Evolutionary conservation across 2,113 vertebrate genomes (phyloP).

Genomic region (Clarias gariepinus): DNA sequence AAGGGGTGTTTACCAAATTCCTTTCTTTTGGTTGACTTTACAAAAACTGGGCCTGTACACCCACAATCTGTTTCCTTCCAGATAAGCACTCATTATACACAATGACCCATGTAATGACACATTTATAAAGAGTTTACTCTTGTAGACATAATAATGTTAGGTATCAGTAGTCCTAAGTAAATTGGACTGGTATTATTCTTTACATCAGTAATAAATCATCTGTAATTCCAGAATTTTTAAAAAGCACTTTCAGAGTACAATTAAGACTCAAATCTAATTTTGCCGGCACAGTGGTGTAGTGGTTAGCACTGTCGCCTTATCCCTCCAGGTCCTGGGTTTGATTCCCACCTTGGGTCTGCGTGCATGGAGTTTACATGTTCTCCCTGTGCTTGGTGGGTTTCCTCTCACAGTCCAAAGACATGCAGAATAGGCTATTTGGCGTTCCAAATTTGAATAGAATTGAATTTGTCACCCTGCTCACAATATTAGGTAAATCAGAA

Average conservation of each 20-base stretch:
- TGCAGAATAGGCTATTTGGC: too few relatives aligned
- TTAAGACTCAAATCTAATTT: background rate
- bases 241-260: background rate
- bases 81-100: constrained; percentile 23
- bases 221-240: background rate
- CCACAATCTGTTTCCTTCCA: constrained; percentile 30
- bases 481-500: background rate
- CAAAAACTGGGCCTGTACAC: background rate
- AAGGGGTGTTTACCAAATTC: constrained; percentile 15
- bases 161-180: background rate
- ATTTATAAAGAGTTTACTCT: constrained; percentile 19
- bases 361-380: too few relatives aligned
- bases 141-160: background rate
- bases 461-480: background rate
- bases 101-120: background rate
- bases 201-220: background rate
- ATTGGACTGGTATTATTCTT: background rate
- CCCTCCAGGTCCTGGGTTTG: too few relatives aligned
- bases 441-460: too few relatives aligned
- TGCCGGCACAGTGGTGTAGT: too few relatives aligned
- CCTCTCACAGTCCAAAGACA: too few relatives aligned
- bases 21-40: constrained; percentile 13
- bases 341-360: too few relatives aligned
- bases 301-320: too few relatives aligned
- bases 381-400: too few relatives aligned